phyloP scores from a whole-genome alignment of 2,888 invertebrate species.

The Morinoia aosen region DNA sequence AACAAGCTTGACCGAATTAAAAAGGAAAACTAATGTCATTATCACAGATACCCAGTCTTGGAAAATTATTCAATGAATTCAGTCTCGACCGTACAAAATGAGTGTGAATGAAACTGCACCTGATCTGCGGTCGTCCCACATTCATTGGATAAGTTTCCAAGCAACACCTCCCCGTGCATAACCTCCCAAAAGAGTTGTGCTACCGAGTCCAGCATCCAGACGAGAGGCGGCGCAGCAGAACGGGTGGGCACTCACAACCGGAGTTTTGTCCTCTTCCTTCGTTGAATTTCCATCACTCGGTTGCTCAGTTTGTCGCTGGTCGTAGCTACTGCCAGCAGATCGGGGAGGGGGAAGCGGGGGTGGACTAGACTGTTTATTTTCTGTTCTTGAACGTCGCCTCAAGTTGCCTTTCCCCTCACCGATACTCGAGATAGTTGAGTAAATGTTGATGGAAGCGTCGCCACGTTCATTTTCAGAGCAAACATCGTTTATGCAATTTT shows the following conservation, averaged over 20 bases:
- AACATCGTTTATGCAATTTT: neutral
- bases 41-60: neutral
- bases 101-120: neutral
- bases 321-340: neutral
- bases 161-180: neutral
- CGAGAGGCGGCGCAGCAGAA: neutral
- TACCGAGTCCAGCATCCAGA: neutral
- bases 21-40: neutral
- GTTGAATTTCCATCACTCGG: neutral
- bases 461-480: neutral
- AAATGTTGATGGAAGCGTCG: neutral
- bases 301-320: neutral
- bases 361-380: neutral
- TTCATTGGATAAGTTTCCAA: neutral
- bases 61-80: neutral
- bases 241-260: neutral
- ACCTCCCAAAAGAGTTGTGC: neutral
- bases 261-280: neutral
- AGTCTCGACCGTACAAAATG: neutral
- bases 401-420: neutral
- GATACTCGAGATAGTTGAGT: slow-evolving; percentile 13
- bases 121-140: neutral
- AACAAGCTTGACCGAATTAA: neutral
- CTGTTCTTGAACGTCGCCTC: neutral
- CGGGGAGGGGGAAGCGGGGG: slow-evolving; percentile 19